phyloP scores from a whole-genome alignment of 1,140 invertebrate genomes.

The Mamestra configurata region DNA sequence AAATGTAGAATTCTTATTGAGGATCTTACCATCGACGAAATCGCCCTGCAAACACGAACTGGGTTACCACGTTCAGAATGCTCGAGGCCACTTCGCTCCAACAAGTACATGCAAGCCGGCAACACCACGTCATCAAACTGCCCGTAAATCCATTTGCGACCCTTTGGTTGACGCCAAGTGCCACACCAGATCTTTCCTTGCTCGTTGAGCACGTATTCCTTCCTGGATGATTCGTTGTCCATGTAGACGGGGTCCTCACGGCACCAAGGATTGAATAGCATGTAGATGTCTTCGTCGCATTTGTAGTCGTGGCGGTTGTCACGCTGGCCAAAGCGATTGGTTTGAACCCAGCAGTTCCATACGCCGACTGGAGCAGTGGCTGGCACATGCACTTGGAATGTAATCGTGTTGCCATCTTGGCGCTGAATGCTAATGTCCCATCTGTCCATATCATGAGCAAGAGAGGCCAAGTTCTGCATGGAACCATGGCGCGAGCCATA shows the following conservation, averaged over 20 bases:
- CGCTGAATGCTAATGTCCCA: constrained; percentile 90
- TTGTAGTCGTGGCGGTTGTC: constrained; percentile 88
- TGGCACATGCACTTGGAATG: constrained; percentile 90
- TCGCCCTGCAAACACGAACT: constrained; percentile 90
- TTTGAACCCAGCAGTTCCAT: constrained; percentile 91
- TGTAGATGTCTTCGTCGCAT: constrained; percentile 90
- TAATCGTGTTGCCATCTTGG: constrained; percentile 89
- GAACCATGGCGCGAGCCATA: constrained; percentile 81
- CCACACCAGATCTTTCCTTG: constrained; percentile 94
- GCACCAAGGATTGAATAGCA: constrained; percentile 95
- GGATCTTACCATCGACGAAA: constrained; percentile 91
- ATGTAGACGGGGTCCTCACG: constrained; percentile 91
- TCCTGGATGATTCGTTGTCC: constrained; percentile 89
- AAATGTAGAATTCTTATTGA: neutral
- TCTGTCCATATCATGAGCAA: constrained; percentile 88
- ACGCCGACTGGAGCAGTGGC: constrained; percentile 90
- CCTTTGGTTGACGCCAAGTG: constrained; percentile 89
- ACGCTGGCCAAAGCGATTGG: constrained; percentile 87
- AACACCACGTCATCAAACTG: constrained; percentile 92
- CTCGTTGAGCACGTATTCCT: constrained; percentile 93
- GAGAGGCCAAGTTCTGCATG: constrained; percentile 82
- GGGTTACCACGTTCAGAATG: constrained; percentile 91
- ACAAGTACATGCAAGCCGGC: constrained; percentile 90
- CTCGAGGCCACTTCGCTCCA: constrained; percentile 89
- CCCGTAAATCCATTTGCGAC: constrained; percentile 93